A percentile compares a stretch with the other conserved stretches of the same genome.
phyloP scores from a whole-genome alignment of 2,888 invertebrate species.

The Cephus nigrinus region DNA sequence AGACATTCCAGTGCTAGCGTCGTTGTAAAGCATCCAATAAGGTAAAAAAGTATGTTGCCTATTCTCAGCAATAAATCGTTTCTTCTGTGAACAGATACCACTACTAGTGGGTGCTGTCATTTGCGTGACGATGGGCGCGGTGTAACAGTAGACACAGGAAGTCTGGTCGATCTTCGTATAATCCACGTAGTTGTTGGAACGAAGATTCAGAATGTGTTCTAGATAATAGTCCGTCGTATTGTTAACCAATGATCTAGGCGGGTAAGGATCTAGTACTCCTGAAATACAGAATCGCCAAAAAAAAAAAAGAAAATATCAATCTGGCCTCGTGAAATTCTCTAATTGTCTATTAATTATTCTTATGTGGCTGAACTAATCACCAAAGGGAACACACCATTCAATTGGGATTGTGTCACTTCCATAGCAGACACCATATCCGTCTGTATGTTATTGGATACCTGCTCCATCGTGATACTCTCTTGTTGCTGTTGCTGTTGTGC shows the following conservation, averaged over 20 bases:
- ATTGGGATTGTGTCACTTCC: constrained; percentile 2
- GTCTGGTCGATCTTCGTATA: constrained; percentile 53
- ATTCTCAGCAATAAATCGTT: constrained; percentile 40
- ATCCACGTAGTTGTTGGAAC: constrained; percentile 34
- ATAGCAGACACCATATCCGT: not conserved
- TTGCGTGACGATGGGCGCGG: constrained; percentile 49
- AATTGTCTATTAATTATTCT: not conserved
- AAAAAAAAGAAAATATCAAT: not conserved
- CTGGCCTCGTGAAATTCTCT: not conserved
- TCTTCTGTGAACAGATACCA: constrained; percentile 38
- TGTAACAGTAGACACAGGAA: constrained; percentile 56
- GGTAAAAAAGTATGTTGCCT: constrained; percentile 52
- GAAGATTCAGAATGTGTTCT: constrained; percentile 49
- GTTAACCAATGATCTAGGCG: constrained; percentile 27
- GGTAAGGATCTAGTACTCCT: constrained; percentile 33
- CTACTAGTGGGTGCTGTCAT: constrained; percentile 23
- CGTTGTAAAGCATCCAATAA: constrained; percentile 49
- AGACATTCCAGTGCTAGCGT: constrained; percentile 41
- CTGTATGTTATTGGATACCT: not conserved
- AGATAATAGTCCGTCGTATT: constrained; percentile 26
- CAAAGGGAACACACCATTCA: constrained; percentile 5
- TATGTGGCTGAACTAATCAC: not conserved
- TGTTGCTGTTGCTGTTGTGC: constrained; percentile 16
- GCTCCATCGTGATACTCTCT: constrained; percentile 5
- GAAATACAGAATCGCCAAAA: constrained; percentile 8